Conservation (phyloP, 2,797 vertebrate species). For the Cryptoblepharus egeriae region DNA sequence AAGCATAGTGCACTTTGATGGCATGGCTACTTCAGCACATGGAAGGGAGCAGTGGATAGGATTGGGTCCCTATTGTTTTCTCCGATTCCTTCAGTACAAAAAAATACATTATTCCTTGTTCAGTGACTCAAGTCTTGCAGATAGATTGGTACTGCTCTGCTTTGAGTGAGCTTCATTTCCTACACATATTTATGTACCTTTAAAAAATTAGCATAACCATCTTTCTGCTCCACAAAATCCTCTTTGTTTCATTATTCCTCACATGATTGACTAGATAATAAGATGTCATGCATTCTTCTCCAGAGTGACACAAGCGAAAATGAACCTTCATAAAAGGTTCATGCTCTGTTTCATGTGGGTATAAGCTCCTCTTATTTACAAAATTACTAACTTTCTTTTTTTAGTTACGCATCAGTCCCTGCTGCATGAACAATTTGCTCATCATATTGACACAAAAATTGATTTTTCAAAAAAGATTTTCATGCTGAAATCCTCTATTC, state of each 20-base stretch:
- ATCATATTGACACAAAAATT: background rate
- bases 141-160: background rate
- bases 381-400: slow-evolving; percentile 23
- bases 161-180: background rate
- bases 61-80: background rate
- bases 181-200: background rate
- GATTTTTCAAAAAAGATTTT: background rate
- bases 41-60: background rate
- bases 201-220: background rate
- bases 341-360: background rate
- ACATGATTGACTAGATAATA: slow-evolving; percentile 24
- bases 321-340: slow-evolving; percentile 18
- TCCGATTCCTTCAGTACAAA: background rate
- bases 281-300: slow-evolving; percentile 12
- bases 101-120: background rate
- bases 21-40: too few relatives aligned
- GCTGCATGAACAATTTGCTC: slow-evolving; percentile 18
- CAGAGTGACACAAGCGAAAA: background rate
- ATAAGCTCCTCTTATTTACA: slow-evolving; percentile 23
- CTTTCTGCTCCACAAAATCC: background rate
- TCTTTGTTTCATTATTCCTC: slow-evolving; percentile 13
- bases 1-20: too few relatives aligned
- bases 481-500: background rate
- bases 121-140: background rate
- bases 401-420: background rate